phyloP scores from a whole-genome alignment of 2,888 invertebrate genomes.

The Nephrotoma guestfalica region DNA sequence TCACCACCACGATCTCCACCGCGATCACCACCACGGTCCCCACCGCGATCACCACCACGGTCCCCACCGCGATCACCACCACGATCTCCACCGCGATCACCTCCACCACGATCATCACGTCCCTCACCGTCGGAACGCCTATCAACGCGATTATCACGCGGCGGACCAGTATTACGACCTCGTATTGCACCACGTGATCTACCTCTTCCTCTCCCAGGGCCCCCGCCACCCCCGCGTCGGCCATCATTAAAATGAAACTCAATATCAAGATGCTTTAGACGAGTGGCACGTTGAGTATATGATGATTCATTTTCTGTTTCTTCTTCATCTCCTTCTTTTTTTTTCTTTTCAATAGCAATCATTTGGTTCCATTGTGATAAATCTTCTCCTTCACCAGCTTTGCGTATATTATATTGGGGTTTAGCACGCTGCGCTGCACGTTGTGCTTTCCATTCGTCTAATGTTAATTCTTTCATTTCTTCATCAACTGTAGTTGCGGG shows the following conservation, averaged over 20 bases:
- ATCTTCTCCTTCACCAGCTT: conserved; percentile 90
- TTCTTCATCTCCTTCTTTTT: conserved; percentile 56
- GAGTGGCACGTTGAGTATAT: conserved; percentile 72
- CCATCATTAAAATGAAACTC: conserved; percentile 77
- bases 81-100: conserved; percentile 20
- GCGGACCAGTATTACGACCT: conserved; percentile 15
- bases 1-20: conserved; percentile 18
- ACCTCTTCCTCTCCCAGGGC: conserved; percentile 48
- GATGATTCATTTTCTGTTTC: conserved; percentile 57
- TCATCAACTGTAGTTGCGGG: conserved; percentile 44
- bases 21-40: conserved; percentile 19
- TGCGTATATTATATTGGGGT: conserved; percentile 80
- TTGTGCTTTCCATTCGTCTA: conserved; percentile 89
- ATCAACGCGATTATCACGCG: conserved; percentile 13
- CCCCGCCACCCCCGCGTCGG: conserved; percentile 52
- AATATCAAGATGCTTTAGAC: conserved; percentile 74
- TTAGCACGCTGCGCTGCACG: conserved; percentile 57
- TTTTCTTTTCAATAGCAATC: conserved; percentile 62
- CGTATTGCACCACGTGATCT: conserved; percentile 35
- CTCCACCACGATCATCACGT: conserved; percentile 23
- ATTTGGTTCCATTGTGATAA: conserved; percentile 85
- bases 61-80: conserved; percentile 13
- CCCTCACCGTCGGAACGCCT: not conserved
- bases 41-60: conserved; percentile 15
- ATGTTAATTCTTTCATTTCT: conserved; percentile 72